phyloP scores from a whole-genome alignment of 2,113 vertebrate genomes.

The Pongo abelii region DNA sequence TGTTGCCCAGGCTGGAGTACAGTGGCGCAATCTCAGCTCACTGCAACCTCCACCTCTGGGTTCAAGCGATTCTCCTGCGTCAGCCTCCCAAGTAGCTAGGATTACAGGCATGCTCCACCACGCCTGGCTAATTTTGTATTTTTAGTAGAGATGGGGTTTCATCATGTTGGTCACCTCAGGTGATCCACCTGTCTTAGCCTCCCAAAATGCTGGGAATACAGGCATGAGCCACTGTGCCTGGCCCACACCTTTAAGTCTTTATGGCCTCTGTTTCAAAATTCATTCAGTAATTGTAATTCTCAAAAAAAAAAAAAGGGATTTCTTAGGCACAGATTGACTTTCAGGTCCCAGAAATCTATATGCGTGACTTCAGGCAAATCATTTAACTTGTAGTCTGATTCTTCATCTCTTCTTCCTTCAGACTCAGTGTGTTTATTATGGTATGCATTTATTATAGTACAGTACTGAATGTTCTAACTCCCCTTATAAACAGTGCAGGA shows the following conservation, averaged over 20 bases:
- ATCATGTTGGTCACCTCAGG: too few relatives aligned
- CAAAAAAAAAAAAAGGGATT: neutral
- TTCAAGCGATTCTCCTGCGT: too few relatives aligned
- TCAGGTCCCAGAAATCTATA: neutral
- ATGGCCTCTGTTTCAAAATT: neutral
- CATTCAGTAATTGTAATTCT: neutral
- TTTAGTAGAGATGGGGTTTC: too few relatives aligned
- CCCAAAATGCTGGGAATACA: too few relatives aligned
- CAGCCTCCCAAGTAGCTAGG: too few relatives aligned
- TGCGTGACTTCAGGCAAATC: neutral
- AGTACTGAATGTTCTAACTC: neutral
- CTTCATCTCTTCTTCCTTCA: neutral
- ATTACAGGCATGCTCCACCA: too few relatives aligned
- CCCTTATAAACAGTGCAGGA: neutral
- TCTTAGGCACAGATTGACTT: neutral
- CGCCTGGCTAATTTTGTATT: too few relatives aligned
- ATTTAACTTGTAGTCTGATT: neutral
- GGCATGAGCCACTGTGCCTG: too few relatives aligned
- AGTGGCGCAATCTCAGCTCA: too few relatives aligned
- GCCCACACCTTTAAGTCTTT: neutral
- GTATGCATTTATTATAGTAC: neutral
- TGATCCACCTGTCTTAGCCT: too few relatives aligned
- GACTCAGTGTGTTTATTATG: neutral
- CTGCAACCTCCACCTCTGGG: too few relatives aligned
- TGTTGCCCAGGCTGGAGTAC: too few relatives aligned